Percentiles rank a stretch among this genome's conserved stretches.
Conservation (phyloP, 2,113 vertebrate species). For the Pionites leucogaster region DNA sequence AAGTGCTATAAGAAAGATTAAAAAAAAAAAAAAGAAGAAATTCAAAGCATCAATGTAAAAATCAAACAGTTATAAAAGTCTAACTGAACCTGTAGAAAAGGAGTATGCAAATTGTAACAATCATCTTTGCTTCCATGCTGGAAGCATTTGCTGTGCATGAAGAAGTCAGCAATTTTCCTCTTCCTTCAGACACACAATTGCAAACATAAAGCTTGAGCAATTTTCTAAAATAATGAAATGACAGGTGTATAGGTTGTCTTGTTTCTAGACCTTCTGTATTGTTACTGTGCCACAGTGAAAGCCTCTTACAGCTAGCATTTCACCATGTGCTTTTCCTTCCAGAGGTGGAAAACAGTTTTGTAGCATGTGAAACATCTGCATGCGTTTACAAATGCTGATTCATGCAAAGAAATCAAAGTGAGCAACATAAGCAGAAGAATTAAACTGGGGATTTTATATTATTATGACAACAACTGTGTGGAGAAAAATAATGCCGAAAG, state of each 20-base stretch:
- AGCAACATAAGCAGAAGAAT: background rate
- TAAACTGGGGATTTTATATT: background rate
- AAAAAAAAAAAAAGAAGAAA: background rate
- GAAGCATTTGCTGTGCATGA: background rate
- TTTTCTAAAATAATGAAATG: background rate
- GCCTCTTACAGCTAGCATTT: background rate
- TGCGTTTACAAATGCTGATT: background rate
- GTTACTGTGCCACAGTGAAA: background rate
- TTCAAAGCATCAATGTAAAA: background rate
- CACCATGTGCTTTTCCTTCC: background rate
- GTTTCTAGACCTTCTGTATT: background rate
- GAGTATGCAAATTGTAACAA: background rate
- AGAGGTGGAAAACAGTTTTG: background rate
- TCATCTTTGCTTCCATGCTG: background rate
- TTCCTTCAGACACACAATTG: background rate
- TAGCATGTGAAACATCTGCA: background rate
- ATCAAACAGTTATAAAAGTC: background rate
- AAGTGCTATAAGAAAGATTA: background rate
- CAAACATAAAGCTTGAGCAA: background rate
- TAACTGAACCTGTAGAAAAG: background rate
- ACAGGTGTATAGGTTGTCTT: background rate
- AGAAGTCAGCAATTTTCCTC: background rate
- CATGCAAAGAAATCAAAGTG: background rate
- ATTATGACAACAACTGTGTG: background rate
- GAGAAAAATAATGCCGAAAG: background rate